Conservation (phyloP, 1,140 invertebrate species). For the Leptopilina clavipes region DNA sequence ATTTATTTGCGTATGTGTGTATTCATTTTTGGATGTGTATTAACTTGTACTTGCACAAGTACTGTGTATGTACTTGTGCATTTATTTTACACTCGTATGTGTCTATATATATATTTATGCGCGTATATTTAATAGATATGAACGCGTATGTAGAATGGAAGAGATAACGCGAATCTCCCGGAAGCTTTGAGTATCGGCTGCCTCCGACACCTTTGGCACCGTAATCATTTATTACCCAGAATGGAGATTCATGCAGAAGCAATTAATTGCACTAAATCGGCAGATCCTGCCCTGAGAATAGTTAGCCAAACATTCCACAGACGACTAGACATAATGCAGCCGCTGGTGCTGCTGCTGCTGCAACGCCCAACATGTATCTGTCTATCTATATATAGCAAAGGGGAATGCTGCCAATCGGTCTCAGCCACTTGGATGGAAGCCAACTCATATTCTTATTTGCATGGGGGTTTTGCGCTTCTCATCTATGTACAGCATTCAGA, state of each 20-base stretch:
- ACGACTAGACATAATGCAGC: conserved; percentile 28
- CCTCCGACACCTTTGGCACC: conserved; percentile 49
- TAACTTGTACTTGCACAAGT: too few species aligned
- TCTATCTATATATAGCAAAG: conserved; percentile 6
- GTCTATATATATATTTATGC: not conserved
- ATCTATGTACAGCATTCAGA: not conserved
- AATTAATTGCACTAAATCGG: conserved; percentile 59
- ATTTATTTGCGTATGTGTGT: not conserved
- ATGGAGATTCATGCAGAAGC: conserved; percentile 50
- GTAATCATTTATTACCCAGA: conserved; percentile 50
- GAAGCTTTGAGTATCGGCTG: conserved; percentile 37
- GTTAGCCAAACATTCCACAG: conserved; percentile 28
- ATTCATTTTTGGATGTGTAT: too few species aligned
- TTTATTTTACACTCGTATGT: too few species aligned
- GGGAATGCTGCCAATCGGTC: conserved; percentile 64
- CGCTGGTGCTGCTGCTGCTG: conserved; percentile 43
- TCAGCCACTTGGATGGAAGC: conserved; percentile 67
- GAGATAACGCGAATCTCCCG: conserved; percentile 21
- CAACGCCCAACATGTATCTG: conserved; percentile 42
- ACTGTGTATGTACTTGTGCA: too few species aligned
- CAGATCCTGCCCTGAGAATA: conserved; percentile 29
- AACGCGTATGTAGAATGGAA: not conserved
- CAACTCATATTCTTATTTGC: conserved; percentile 65
- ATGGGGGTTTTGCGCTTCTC: conserved; percentile 48
- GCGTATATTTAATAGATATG: not conserved